phyloP scores from a whole-genome alignment of 2,888 invertebrate species.

The Athrips mouffetella region DNA sequence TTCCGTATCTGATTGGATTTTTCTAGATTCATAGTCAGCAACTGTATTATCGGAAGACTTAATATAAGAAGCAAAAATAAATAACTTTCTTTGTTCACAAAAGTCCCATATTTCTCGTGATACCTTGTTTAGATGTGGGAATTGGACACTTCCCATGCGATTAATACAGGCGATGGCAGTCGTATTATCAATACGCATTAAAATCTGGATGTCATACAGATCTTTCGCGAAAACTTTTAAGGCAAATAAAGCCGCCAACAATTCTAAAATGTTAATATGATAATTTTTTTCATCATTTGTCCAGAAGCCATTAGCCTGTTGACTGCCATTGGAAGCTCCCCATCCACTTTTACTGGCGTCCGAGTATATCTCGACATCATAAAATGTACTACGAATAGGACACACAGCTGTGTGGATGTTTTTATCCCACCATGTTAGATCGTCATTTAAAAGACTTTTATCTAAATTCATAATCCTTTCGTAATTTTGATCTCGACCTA shows the following conservation, averaged over 20 bases:
- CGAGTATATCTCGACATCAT: neutral
- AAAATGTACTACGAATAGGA: neutral
- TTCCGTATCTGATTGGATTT: no score
- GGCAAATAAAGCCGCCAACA: neutral
- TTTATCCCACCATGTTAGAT: neutral
- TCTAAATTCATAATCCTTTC: neutral
- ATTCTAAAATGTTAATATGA: slow-evolving; percentile 3
- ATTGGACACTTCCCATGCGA: slow-evolving; percentile 6
- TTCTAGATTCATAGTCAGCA: no score
- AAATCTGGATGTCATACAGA: neutral
- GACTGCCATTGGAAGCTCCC: neutral
- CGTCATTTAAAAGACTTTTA: no score
- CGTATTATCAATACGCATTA: slow-evolving; percentile 3
- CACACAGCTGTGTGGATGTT: neutral
- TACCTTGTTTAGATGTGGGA: no score
- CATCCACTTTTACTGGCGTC: neutral
- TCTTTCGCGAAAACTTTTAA: neutral
- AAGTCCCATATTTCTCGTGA: no score
- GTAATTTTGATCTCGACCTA: neutral
- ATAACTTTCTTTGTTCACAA: no score
- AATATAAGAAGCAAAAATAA: no score
- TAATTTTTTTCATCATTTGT: neutral
- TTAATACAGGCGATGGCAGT: slow-evolving; percentile 1
- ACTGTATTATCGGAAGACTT: no score
- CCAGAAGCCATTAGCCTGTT: neutral